phyloP scores from a whole-genome alignment of 2,113 vertebrate genomes.

The Sminthopsis crassicaudata region DNA sequence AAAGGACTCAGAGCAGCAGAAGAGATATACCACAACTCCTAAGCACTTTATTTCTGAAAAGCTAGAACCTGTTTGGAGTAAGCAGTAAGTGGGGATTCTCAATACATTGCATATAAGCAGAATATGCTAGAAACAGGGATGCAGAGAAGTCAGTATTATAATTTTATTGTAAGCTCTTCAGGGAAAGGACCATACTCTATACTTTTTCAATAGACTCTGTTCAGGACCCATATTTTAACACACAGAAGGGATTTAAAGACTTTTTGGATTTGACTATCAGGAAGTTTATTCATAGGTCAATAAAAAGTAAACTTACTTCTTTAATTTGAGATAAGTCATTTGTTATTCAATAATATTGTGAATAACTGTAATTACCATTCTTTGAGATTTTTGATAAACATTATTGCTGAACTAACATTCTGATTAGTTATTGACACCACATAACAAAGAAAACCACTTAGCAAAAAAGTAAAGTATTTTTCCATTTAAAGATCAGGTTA shows the following conservation, averaged over 20 bases:
- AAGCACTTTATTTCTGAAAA: not conserved
- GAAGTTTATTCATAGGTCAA: not conserved
- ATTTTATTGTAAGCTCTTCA: not conserved
- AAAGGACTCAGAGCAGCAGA: not conserved
- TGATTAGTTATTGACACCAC: not conserved
- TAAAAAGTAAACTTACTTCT: not conserved
- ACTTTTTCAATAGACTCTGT: not conserved
- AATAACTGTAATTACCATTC: not conserved
- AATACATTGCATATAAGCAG: not conserved
- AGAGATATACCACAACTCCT: not conserved
- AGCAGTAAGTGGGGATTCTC: not conserved
- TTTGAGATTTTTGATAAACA: not conserved
- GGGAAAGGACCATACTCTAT: not conserved
- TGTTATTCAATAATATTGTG: not conserved
- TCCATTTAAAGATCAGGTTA: not conserved
- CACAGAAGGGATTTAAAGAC: not conserved
- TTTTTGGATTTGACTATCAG: not conserved
- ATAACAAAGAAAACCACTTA: not conserved
- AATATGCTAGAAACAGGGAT: not conserved
- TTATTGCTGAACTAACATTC: not conserved
- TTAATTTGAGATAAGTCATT: not conserved
- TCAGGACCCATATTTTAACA: not conserved
- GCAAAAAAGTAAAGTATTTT: not conserved
- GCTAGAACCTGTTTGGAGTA: not conserved
- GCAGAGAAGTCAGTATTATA: not conserved